A percentile compares a stretch with the other conserved stretches of the same genome.
Evolutionary conservation across 1,140 invertebrate species (phyloP).

Genomic region (Bilobella aurantiaca): DNA sequence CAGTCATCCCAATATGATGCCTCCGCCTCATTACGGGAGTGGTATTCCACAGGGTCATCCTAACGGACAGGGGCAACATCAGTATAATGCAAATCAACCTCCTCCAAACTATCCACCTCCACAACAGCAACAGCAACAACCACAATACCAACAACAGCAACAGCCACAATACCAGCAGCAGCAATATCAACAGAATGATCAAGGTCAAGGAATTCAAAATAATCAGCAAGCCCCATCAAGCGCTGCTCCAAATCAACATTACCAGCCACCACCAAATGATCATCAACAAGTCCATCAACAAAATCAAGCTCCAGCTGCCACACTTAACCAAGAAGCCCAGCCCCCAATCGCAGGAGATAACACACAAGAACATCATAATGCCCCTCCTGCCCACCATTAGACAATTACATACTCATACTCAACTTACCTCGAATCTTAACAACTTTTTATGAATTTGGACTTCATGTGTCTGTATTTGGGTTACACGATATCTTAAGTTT

Average conservation of each 20-base stretch:
- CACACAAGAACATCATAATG: background rate
- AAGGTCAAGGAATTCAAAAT: background rate
- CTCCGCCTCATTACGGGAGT: no score
- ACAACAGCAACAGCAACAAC: conserved; percentile 33
- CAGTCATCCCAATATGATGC: no score
- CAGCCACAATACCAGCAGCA: conserved; percentile 31
- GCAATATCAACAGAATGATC: conserved; percentile 16
- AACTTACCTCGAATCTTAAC: no score
- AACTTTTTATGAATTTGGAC: no score
- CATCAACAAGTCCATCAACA: conserved; percentile 18
- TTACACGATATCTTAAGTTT: background rate
- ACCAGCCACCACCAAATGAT: conserved; percentile 9
- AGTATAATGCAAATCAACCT: no score
- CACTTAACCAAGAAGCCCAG: no score
- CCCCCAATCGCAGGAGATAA: conserved; percentile 5
- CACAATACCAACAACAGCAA: conserved; percentile 21
- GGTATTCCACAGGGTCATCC: no score
- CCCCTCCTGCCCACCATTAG: background rate
- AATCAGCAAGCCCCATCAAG: background rate
- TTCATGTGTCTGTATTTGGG: no score
- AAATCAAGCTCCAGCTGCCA: no score
- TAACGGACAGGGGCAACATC: no score
- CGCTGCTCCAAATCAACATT: conserved; percentile 9
- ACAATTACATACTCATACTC: background rate
- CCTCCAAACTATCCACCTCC: no score